A percentile compares a stretch with the other conserved stretches of the same genome.
phyloP scores from a whole-genome alignment of 2,113 vertebrate species.

The Enhydra lutris region DNA sequence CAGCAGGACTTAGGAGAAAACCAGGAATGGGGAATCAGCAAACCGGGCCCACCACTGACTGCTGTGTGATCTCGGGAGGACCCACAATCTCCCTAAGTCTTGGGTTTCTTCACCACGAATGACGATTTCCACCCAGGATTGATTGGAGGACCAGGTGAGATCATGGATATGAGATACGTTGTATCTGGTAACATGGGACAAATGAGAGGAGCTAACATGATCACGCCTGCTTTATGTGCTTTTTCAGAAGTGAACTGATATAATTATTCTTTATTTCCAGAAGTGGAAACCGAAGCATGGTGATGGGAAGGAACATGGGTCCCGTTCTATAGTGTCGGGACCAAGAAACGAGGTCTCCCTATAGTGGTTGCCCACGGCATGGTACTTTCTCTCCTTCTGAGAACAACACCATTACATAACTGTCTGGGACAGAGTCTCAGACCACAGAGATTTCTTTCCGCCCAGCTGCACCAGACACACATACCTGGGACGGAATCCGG shows the following conservation, averaged over 20 bases:
- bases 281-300: background rate
- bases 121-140: background rate
- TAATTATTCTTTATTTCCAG: background rate
- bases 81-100: background rate
- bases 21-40: background rate
- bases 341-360: accelerated
- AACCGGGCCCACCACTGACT: background rate
- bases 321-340: accelerated
- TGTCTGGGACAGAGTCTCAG: background rate
- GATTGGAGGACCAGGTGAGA: background rate
- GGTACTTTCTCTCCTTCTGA: background rate
- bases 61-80: background rate
- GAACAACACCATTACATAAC: background rate
- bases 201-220: background rate
- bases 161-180: background rate
- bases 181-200: background rate
- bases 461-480: background rate
- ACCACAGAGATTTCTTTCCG: background rate
- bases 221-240: background rate
- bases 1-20: background rate
- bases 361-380: background rate
- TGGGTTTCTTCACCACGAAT: background rate
- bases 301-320: accelerated
- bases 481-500: background rate
- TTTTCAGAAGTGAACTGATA: background rate